Conservation (phyloP, 2,888 invertebrate genomes). For the Eilema depressum region DNA sequence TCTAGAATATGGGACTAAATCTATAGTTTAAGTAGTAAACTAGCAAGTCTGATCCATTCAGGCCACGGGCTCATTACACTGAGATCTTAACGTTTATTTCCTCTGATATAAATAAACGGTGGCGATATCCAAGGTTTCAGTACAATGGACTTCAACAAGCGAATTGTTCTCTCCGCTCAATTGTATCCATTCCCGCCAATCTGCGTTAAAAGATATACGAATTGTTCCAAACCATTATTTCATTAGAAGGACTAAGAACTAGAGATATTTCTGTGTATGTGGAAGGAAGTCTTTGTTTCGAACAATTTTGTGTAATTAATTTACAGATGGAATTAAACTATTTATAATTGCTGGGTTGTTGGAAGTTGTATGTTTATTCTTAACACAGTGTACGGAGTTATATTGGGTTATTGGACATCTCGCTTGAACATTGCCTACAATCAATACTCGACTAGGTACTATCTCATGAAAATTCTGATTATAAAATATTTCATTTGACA, state of each 20-base stretch:
- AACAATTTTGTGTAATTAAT: constrained; percentile 18
- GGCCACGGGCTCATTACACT: constrained; percentile 17
- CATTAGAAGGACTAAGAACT: constrained; percentile 47
- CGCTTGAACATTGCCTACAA: neutral
- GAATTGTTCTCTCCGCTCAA: constrained; percentile 49
- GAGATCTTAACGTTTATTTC: constrained; percentile 34
- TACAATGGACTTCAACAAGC: constrained; percentile 41
- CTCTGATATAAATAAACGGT: constrained; percentile 38
- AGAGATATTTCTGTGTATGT: constrained; percentile 36
- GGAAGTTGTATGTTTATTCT: neutral
- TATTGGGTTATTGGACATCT: too few species aligned
- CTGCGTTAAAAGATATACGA: constrained; percentile 60
- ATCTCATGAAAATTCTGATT: neutral
- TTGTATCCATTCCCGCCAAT: constrained; percentile 55
- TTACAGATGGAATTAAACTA: neutral
- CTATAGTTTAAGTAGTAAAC: neutral
- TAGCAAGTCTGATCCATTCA: constrained; percentile 12
- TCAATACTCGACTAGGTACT: neutral
- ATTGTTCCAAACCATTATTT: constrained; percentile 70
- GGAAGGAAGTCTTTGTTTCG: constrained; percentile 33
- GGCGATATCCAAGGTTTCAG: constrained; percentile 39
- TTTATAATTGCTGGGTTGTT: neutral
- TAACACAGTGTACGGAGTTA: neutral
- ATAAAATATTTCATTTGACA: neutral
- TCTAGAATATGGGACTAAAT: neutral